These are phyloP conservation scores for Chaetophractus vellerosus DNA, from an alignment of 2,797 vertebrate species.

Conservation along the genomic window DNA sequence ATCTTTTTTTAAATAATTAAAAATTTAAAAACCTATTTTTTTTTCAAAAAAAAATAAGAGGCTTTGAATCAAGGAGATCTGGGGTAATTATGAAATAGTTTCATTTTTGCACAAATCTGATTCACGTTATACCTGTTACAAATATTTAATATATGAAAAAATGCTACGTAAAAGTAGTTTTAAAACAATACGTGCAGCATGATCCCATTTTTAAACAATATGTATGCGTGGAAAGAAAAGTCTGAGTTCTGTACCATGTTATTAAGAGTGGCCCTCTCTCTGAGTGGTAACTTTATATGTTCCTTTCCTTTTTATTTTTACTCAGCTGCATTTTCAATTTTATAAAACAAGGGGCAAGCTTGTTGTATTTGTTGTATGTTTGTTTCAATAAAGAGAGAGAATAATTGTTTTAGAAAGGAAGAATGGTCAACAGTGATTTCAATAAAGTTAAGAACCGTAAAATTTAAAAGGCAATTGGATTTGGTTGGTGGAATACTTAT, in stretches of 20 bases:
- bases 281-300: neutral
- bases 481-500: neutral
- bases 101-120: no score
- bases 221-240: neutral
- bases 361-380: neutral
- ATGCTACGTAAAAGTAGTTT: no score
- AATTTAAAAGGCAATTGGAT: conserved; percentile 17
- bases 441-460: neutral
- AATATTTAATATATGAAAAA: no score
- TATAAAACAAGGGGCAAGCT: conserved; percentile 23
- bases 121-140: no score
- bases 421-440: neutral
- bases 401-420: conserved; percentile 46
- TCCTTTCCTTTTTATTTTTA: conserved; percentile 15
- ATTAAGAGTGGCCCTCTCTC: neutral
- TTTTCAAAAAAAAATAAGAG: no score
- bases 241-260: neutral
- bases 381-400: neutral
- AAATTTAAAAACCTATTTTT: no score
- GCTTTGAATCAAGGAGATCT: no score
- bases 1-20: no score
- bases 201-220: no score
- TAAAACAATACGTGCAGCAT: neutral
- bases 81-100: no score
- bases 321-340: neutral